Evolutionary conservation across 1,140 invertebrate genomes (phyloP).

Genomic region (Andrena cerasifolii): DNA sequence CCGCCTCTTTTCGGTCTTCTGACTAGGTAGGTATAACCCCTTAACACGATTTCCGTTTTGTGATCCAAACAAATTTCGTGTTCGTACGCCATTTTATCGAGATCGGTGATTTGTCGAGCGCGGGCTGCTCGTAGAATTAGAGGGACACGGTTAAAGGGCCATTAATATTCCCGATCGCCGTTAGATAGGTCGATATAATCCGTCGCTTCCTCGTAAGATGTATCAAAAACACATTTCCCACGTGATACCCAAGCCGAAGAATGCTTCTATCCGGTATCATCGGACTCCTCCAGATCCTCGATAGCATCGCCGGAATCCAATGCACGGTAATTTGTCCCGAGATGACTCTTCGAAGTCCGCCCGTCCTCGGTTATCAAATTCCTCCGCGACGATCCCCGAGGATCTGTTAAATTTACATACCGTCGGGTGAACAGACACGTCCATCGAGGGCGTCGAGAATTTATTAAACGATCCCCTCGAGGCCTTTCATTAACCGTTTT

Average conservation of each 20-base stretch:
- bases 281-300: conserved; percentile 47
- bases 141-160: background rate
- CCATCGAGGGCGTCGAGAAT: conserved; percentile 10
- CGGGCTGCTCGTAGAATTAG: background rate
- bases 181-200: conserved; percentile 29
- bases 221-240: conserved; percentile 57
- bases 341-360: conserved; percentile 42
- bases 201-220: conserved; percentile 41
- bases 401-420: conserved; percentile 47
- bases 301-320: conserved; percentile 55
- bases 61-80: background rate
- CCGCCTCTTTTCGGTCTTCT: too few species aligned
- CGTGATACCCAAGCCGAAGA: conserved; percentile 50
- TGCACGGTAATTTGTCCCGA: conserved; percentile 60
- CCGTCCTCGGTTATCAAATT: conserved; percentile 58
- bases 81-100: background rate
- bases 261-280: conserved; percentile 50
- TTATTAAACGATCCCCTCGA: conserved; percentile 42
- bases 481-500: background rate
- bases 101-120: background rate
- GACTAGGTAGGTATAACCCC: too few species aligned
- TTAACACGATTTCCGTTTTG: too few species aligned
- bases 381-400: conserved; percentile 15
- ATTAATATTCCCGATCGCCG: conserved; percentile 12
- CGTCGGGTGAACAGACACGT: conserved; percentile 21